phyloP scores from a whole-genome alignment of 1,140 invertebrate species.

The Pollicipes pollicipes region DNA sequence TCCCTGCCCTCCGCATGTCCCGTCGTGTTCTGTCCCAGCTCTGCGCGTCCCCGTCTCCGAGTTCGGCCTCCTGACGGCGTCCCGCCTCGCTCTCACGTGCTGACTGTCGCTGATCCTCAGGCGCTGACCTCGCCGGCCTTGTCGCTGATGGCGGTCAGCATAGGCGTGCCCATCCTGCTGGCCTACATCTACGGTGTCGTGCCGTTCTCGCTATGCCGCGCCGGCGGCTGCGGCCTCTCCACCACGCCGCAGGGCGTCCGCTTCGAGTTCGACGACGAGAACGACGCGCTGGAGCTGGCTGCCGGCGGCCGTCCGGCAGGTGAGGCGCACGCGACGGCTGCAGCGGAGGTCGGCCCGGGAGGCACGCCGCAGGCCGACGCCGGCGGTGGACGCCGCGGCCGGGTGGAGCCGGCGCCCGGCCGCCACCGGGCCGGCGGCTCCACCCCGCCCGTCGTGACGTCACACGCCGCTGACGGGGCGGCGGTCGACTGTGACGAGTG shows the following conservation, averaged over 20 bases:
- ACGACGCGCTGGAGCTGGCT: constrained; percentile 30
- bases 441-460: no score
- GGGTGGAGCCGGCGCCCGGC: neutral
- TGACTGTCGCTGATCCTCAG: no score
- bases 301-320: constrained; percentile 16
- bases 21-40: no score
- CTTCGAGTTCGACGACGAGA: constrained; percentile 60
- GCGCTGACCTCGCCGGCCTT: constrained; percentile 64
- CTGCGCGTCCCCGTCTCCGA: no score
- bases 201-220: constrained; percentile 83
- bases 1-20: no score
- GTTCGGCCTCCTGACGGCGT: no score
- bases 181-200: constrained; percentile 97
- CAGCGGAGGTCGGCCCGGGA: no score
- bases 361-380: no score
- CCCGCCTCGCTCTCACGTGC: no score
- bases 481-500: constrained; percentile 39
- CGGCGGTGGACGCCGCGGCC: neutral
- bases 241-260: constrained; percentile 47
- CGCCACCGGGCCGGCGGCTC: no score
- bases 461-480: constrained; percentile 11
- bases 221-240: constrained; percentile 69
- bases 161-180: constrained; percentile 82
- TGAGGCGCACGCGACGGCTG: neutral
- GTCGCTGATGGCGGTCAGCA: constrained; percentile 77